A percentile compares a stretch with the other conserved stretches of the same genome.
Evolutionary conservation across 2,797 vertebrate genomes (phyloP).

Genomic region (Ptychobarbus kaznakovi): DNA sequence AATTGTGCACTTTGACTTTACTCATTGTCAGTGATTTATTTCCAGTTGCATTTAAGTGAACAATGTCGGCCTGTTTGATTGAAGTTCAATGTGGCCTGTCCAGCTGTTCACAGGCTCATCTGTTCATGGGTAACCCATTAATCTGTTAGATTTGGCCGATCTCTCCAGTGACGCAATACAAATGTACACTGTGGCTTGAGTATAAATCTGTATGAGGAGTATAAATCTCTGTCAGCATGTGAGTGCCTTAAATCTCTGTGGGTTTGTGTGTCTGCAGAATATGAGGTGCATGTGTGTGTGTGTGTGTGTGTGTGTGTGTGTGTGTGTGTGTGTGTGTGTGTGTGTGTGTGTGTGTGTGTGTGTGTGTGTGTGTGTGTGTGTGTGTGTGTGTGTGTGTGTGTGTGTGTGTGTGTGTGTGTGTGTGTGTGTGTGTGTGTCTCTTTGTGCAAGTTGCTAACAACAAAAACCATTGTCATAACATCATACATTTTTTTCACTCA

Average conservation of each 20-base stretch:
- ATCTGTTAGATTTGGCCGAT: constrained; percentile 52
- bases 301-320: constrained; percentile 11
- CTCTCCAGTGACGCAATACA: constrained; percentile 34
- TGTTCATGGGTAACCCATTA: constrained; percentile 53
- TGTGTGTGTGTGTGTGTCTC: constrained; percentile 25
- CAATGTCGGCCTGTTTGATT: constrained; percentile 58
- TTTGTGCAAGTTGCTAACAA: constrained; percentile 13
- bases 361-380: not conserved
- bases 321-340: constrained; percentile 8
- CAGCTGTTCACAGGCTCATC: constrained; percentile 67
- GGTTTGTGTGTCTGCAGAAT: constrained; percentile 24
- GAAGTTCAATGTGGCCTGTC: constrained; percentile 66
- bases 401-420: not conserved
- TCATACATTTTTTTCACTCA: not conserved
- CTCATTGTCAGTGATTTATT: constrained; percentile 19
- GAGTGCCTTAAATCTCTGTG: constrained; percentile 44
- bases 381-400: constrained; percentile 39
- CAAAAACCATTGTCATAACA: constrained; percentile 16
- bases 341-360: constrained; percentile 17
- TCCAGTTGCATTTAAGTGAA: constrained; percentile 28
- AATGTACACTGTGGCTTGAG: constrained; percentile 45
- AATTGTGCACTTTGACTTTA: not conserved
- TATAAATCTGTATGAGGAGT: constrained; percentile 37
- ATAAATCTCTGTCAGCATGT: constrained; percentile 33
- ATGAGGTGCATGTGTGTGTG: constrained; percentile 19